Evolutionary conservation across 2,113 vertebrate genomes (phyloP), one percentile per base, ranked within the genome.

Genomic region (Tamias sibiricus): DNA sequence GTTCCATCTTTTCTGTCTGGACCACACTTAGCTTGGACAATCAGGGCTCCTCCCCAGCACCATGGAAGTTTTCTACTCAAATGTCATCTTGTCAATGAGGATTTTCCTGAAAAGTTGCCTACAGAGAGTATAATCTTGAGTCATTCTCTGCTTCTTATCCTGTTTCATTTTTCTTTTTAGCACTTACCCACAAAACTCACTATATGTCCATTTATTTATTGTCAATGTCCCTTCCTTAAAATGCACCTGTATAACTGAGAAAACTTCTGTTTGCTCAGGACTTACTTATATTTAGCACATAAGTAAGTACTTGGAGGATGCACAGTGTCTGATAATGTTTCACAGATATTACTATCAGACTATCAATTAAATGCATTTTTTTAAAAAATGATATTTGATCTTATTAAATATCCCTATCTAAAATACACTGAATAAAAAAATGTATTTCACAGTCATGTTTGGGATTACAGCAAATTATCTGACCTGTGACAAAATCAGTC

Each of bases 371-470:
- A 32, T 32, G 52, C 11, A 12, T 49, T 24, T 93, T 76, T 64
- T 37, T 6, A 13, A 71, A 13, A n/a, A 40, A 72, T 62, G 13
- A 42, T 8, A 54, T 69, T 11, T 22, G 30, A 82, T 68, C 84
- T 49, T 71, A 90, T 81, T 66, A 94, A 94, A 75, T 69, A 79
- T 59, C 10, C 77, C 35, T 57, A 64, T 69, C 59, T 82, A 90
- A 96, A 94, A 76, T n/a, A 44, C 4, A 49, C 4, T n/a, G 62
- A 94, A 49, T 79, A 68, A 79, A 57, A 57, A 57, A 94, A 57
- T 30, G 35, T 37, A 47, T 30, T 81, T 59, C 62, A 44, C 76
- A 79, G 74, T 30, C 71, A n/a, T 83, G 32, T 90, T 79, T 68
- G 80, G 83, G 76, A 69, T 91, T 57, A 54, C 72, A 76, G 8